Conservation (phyloP, 2,888 invertebrate species). For the Idaea dimidiata region DNA sequence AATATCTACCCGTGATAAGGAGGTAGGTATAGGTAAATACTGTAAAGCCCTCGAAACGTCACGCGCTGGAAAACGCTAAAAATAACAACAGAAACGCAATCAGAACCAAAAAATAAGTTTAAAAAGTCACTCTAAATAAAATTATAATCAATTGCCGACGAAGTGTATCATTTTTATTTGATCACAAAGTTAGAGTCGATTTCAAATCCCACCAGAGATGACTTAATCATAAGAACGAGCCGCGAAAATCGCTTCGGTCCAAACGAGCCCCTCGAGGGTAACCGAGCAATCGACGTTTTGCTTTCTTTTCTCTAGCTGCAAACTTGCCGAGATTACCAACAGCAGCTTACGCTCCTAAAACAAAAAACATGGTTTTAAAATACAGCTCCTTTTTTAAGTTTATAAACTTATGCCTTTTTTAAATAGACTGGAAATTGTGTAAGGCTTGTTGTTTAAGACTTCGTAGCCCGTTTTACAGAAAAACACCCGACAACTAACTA, state of each 20-base stretch:
- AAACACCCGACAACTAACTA: constrained; percentile 1
- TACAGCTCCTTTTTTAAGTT: constrained; percentile 49
- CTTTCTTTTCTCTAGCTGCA: constrained; percentile 36
- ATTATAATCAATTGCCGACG: constrained; percentile 15
- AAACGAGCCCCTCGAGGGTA: constrained; percentile 70
- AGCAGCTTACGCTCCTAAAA: constrained; percentile 33
- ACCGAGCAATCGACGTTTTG: constrained; percentile 55
- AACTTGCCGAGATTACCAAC: constrained; percentile 61
- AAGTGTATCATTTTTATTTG: constrained; percentile 4
- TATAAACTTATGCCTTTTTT: constrained; percentile 44
- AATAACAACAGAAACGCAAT: too few relatives aligned
- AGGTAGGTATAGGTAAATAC: too few relatives aligned
- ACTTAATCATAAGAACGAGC: constrained; percentile 78
- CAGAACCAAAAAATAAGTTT: too few relatives aligned
- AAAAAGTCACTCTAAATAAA: constrained; percentile 29
- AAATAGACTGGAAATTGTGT: constrained; percentile 27
- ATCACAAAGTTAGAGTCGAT: constrained; percentile 45
- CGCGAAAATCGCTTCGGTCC: constrained; percentile 71
- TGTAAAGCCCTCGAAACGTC: too few relatives aligned
- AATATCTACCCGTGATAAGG: too few relatives aligned
- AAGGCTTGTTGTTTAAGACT: not conserved
- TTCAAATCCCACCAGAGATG: constrained; percentile 66
- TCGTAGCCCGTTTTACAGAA: not conserved
- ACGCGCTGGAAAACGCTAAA: too few relatives aligned
- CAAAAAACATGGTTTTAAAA: constrained; percentile 51